These are phyloP conservation scores for Hydrotaea diabolus DNA, from an alignment of 2,888 invertebrate genomes.

Conservation along the genomic window DNA sequence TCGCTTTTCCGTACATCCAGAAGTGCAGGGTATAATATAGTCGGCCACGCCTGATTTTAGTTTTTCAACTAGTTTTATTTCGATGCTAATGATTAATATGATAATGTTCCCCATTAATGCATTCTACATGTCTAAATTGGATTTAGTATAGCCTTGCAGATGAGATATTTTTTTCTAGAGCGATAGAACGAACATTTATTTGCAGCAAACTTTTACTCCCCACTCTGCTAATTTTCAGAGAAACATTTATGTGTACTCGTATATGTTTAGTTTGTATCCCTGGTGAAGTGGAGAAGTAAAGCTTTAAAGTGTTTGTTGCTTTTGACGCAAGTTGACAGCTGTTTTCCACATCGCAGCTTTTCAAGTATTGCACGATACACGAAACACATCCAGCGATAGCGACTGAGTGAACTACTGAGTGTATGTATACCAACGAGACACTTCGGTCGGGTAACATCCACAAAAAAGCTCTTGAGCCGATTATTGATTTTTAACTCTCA, in stretches of 20 bases:
- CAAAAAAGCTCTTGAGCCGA: constrained; percentile 56
- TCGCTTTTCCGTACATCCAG: too few species aligned
- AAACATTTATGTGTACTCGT: constrained; percentile 1
- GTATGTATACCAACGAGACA: constrained; percentile 8
- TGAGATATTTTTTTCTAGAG: too few species aligned
- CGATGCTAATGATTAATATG: too few species aligned
- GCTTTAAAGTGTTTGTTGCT: constrained; percentile 47
- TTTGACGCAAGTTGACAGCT: constrained; percentile 77
- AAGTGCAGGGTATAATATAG: too few species aligned
- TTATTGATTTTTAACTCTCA: constrained; percentile 61
- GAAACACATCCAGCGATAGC: constrained; percentile 8
- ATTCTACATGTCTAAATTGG: too few species aligned
- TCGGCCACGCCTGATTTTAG: too few species aligned
- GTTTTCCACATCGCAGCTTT: constrained; percentile 73
- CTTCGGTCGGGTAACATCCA: not conserved
- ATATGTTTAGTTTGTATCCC: not conserved
- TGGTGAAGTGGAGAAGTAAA: constrained; percentile 26
- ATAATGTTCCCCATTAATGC: too few species aligned
- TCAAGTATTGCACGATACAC: constrained; percentile 59
- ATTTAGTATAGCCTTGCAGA: too few species aligned
- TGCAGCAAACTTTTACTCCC: not conserved
- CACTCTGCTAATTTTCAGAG: not conserved
- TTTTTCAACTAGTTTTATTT: too few species aligned
- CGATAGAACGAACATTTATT: too few species aligned
- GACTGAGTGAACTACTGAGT: not conserved